phyloP scores from a whole-genome alignment of 2,797 vertebrate species.

The Fistularia tabacaria region DNA sequence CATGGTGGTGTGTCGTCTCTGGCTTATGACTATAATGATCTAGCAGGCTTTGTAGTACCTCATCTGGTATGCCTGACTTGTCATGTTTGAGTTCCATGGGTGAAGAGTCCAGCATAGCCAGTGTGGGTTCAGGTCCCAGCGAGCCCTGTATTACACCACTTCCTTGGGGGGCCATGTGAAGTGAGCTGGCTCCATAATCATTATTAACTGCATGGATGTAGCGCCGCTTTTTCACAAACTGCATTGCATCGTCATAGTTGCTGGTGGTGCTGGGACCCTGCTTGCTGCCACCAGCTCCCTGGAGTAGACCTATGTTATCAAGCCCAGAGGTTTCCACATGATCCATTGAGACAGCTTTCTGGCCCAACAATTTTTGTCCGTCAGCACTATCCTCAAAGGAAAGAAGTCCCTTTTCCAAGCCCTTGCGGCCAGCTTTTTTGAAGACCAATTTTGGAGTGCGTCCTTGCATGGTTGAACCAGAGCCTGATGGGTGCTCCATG shows the following conservation, averaged over 20 bases:
- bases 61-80: constrained; percentile 97
- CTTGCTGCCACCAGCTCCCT: constrained; percentile 80
- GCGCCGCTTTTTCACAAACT: constrained; percentile 98
- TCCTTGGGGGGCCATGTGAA: constrained; percentile 86
- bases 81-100: constrained; percentile 95
- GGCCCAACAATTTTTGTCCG: constrained; percentile 84
- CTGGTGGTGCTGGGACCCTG: constrained; percentile 86
- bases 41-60: constrained; percentile 95
- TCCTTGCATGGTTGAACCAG: constrained; percentile 75
- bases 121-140: constrained; percentile 84
- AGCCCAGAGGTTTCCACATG: constrained; percentile 76
- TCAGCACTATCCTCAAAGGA: constrained; percentile 78
- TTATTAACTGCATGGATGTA: constrained; percentile 90
- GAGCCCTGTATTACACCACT: constrained; percentile 91
- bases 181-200: constrained; percentile 87
- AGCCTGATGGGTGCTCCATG: constrained; percentile 82
- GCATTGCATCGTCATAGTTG: constrained; percentile 99
- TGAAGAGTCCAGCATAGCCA: constrained; percentile 90
- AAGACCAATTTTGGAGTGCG: constrained; percentile 90
- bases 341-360: constrained; percentile 84
- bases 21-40: constrained; percentile 96
- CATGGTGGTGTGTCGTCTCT: constrained; percentile 84
- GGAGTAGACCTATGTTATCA: constrained; percentile 87
- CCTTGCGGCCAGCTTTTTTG: constrained; percentile 90
- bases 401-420: constrained; percentile 83